Base-by-base conservation (phyloP, 1,140 invertebrate genomes). In the Alviniconcha marisindica region DNA sequence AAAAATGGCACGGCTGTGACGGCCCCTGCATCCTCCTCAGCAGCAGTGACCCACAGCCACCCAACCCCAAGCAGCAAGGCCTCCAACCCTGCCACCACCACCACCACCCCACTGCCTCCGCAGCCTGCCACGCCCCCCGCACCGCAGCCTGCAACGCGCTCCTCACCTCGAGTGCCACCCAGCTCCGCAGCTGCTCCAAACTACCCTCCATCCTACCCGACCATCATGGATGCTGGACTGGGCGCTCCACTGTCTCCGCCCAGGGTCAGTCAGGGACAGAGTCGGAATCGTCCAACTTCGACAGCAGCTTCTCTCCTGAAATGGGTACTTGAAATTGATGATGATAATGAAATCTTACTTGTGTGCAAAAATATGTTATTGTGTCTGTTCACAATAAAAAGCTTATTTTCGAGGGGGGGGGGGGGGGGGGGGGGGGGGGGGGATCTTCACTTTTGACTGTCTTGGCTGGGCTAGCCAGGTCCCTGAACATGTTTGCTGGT, bases 201-300 rank as follows among this genome's bases (percentile, higher is more conserved):
- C 18, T 38, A 38, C 10, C 78, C 78, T 15, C 78, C 78, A 21
- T 73, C 69, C 24, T 73, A 44, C 48, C 71, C 71, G 0, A 51
- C 83, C 36, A 36, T 48, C 28, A 21, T 15, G 5, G 69, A 77
- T n/a, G 77, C 74, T 15, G 40, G 71, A 31, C 38, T 76, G 10
- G 60, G 78, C 42, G 31, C 86, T 77, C 82, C 87, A 66, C 60
- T 85, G 82, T 33, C 85, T 69, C 71, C 89, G 85, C 15, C 89
- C 86, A 77, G 84, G 83, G 42, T 85, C 87, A 56, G 86, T 85
- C 54, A 86, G 54, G 88, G 88, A 44, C 86, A 85, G 28, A 87
- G 83, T 51, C 80, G 79, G 38, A 66, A 83, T 28, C 84, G 85
- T 18, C 85, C 87, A 77, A 80, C 86, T 42, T 88, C 86, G 38